These are phyloP conservation scores for Drosophila silvestris DNA, from an alignment of 2,888 invertebrate genomes.

Conservation along the genomic window DNA sequence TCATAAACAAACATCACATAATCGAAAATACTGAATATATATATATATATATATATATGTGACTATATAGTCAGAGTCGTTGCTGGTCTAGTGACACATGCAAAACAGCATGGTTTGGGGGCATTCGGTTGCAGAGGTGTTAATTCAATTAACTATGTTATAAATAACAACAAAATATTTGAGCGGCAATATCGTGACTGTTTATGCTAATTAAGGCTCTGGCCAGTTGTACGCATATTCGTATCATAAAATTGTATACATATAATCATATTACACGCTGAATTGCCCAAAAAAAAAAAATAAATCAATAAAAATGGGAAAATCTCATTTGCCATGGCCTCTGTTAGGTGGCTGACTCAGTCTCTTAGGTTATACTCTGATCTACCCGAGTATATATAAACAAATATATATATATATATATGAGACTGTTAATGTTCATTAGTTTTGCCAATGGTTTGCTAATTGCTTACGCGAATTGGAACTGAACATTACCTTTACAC, in stretches of 20 bases:
- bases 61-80: not conserved
- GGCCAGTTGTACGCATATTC: constrained; percentile 37
- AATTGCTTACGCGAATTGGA: constrained; percentile 59
- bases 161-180: constrained; percentile 79
- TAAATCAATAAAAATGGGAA: constrained; percentile 15
- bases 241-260: constrained; percentile 20
- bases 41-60: too few species aligned
- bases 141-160: constrained; percentile 77
- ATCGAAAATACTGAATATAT: not conserved
- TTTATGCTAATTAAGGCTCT: constrained; percentile 72
- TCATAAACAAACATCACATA: not conserved
- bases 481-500: constrained; percentile 44
- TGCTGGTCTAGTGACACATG: constrained; percentile 65
- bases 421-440: constrained; percentile 42
- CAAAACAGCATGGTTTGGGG: constrained; percentile 23
- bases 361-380: not conserved
- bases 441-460: constrained; percentile 71
- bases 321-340: constrained; percentile 31
- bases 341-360: constrained; percentile 38
- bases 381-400: not conserved
- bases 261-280: constrained; percentile 35
- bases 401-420: constrained; percentile 2
- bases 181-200: constrained; percentile 73
- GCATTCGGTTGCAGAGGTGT: constrained; percentile 49
- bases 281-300: constrained; percentile 21